These are phyloP conservation scores for Musca domestica DNA, from an alignment of 1,140 invertebrate species.

Conservation along the genomic window DNA sequence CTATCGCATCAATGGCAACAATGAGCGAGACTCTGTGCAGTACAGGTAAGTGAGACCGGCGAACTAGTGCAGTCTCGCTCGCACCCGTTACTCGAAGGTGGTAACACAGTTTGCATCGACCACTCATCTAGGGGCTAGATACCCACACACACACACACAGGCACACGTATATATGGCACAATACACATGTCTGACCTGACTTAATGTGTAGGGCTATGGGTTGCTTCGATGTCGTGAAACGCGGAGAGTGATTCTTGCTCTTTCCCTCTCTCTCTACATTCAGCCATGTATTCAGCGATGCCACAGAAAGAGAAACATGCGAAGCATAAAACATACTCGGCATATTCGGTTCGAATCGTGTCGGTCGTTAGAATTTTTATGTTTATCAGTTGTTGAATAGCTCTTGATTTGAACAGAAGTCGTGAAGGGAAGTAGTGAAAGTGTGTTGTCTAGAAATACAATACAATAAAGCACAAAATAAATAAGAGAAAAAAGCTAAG, in stretches of 20 bases:
- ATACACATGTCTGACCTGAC: not conserved
- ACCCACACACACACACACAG: not conserved
- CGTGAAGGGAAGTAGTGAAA: not conserved
- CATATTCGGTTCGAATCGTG: conserved; percentile 13
- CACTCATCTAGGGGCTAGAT: not conserved
- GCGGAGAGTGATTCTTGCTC: too few relatives aligned
- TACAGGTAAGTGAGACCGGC: not conserved
- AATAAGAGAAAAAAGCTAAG: conserved; percentile 12
- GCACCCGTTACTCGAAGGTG: too few relatives aligned
- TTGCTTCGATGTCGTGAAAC: too few relatives aligned
- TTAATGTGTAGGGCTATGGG: too few relatives aligned
- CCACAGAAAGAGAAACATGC: not conserved
- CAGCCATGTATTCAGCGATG: conserved; percentile 5
- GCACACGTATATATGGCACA: not conserved
- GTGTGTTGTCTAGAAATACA: not conserved
- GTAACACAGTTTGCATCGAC: not conserved
- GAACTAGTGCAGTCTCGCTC: too few relatives aligned
- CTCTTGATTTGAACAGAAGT: conserved; percentile 50
- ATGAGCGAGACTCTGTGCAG: not conserved
- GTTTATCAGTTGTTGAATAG: conserved; percentile 46
- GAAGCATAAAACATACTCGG: not conserved
- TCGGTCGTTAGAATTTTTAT: conserved; percentile 40
- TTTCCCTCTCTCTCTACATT: not conserved
- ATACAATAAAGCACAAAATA: not conserved
- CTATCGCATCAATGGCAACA: conserved; percentile 5